Evolutionary conservation across 2,888 invertebrate genomes (phyloP), one percentile per base, ranked within the genome.

Genomic region (Rhamnusium bicolor): DNA sequence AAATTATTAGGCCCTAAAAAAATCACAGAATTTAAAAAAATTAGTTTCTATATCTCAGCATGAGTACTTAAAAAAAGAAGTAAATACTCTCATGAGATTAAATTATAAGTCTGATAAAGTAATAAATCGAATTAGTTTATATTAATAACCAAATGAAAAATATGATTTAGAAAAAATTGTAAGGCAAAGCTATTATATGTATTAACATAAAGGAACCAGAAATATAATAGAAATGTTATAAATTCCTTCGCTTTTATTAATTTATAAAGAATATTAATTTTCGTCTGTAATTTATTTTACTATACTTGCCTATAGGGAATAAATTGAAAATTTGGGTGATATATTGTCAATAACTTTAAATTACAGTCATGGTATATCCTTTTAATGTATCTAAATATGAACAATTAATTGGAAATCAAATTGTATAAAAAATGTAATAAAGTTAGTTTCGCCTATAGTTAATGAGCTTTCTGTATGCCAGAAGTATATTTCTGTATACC

Each of bases 231-330:
- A 54, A n/a, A n/a, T 54, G 10, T 49, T 14, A 47, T 63, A 63
- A 49, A 49, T 21, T 24, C 24, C 5, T 63, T 49, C 27, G 24
- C 62, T 14, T 62, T 46, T 46, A 40, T 49, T 49, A n/a, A 63
- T 27, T 47, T 14, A 53, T 29, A 65, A 32, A 51, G 65, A 65
- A 51, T 29, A 53, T 53, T 53, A 65, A 65, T 65, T 65, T 65
- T 47, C 29, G 19, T 8, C 27, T 27, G 18, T 32, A 65, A 65
- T 65, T 53, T 65, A 32, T 32, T 53, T 65, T 53, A 53, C 53
- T 65, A 65, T 65, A 65, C 32, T 65, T 65, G 53, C 51, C 32
- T 65, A 53, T 27, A 47, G 24, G n/a, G n/a, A 32, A 65, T 65
- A 53, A 51, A 53, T 65, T 21, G 65, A 65, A 65, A 65, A 65